A percentile compares a stretch with the other conserved stretches of the same genome.
Conservation (phyloP, 2,113 vertebrate species). For the Oncorhynchus gorbuscha region DNA sequence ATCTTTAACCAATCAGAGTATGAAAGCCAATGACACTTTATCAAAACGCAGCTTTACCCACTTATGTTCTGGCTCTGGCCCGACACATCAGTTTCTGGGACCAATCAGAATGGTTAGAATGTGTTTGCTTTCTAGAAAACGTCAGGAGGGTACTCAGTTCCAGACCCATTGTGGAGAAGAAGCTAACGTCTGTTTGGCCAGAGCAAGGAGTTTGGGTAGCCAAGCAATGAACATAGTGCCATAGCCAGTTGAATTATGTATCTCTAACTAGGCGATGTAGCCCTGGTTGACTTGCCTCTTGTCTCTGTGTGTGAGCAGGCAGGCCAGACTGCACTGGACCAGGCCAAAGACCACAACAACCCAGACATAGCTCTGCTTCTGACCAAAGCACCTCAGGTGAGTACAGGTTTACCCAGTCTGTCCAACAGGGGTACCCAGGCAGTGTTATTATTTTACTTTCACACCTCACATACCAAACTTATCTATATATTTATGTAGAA, state of each 20-base stretch:
- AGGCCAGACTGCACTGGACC: conserved; percentile 88
- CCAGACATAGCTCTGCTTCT: conserved; percentile 91
- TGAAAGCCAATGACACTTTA: no score
- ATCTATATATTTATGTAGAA: background rate
- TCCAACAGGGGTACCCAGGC: background rate
- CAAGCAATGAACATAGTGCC: background rate
- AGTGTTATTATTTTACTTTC: no score
- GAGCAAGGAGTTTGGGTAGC: no score
- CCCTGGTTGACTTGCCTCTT: conserved; percentile 1
- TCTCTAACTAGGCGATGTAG: background rate
- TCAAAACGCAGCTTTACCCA: no score
- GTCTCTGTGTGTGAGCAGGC: conserved; percentile 67
- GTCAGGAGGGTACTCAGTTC: no score
- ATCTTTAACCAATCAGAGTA: no score
- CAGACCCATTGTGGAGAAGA: no score
- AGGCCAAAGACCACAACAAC: conserved; percentile 89
- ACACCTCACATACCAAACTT: background rate
- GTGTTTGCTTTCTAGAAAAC: no score
- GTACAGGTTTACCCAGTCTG: conserved; percentile 1
- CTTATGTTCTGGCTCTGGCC: no score
- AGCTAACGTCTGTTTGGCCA: no score
- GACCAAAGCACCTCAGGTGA: conserved; percentile 93
- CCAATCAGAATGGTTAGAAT: no score
- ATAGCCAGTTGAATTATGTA: background rate
- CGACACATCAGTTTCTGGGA: no score